phyloP scores from a whole-genome alignment of 2,888 invertebrate species.

The Diarsia dahlii region DNA sequence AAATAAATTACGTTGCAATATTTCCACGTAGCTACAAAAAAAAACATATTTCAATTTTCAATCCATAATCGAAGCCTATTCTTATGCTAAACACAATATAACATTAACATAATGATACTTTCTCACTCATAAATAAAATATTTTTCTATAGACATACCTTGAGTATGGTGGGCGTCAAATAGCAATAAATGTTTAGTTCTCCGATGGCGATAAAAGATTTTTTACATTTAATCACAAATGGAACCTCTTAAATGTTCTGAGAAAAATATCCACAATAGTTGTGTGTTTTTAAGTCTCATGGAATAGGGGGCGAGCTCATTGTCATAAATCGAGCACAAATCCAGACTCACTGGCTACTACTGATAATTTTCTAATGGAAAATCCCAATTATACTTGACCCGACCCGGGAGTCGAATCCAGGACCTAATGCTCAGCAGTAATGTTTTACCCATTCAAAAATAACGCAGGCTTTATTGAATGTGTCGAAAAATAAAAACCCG shows the following conservation, averaged over 20 bases:
- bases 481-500: background rate
- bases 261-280: background rate
- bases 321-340: too few species aligned
- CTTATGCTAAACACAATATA: conserved; percentile 31
- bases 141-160: conserved; percentile 11
- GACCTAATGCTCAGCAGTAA: background rate
- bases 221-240: background rate
- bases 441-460: background rate
- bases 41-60: conserved; percentile 7
- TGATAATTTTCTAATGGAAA: too few species aligned
- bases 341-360: too few species aligned
- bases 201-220: conserved; percentile 17
- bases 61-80: conserved; percentile 23
- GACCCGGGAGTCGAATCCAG: too few species aligned
- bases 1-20: conserved; percentile 7
- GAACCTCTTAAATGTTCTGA: background rate
- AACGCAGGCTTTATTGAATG: background rate
- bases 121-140: conserved; percentile 32
- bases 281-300: too few species aligned
- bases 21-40: background rate
- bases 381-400: too few species aligned
- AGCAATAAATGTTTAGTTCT: conserved; percentile 20
- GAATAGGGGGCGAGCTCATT: background rate
- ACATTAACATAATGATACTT: conserved; percentile 41
- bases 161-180: conserved; percentile 36